Evolutionary conservation across 1,140 invertebrate species (phyloP), one percentile per base, ranked within the genome.

Genomic region (Tenebrio molitor): DNA sequence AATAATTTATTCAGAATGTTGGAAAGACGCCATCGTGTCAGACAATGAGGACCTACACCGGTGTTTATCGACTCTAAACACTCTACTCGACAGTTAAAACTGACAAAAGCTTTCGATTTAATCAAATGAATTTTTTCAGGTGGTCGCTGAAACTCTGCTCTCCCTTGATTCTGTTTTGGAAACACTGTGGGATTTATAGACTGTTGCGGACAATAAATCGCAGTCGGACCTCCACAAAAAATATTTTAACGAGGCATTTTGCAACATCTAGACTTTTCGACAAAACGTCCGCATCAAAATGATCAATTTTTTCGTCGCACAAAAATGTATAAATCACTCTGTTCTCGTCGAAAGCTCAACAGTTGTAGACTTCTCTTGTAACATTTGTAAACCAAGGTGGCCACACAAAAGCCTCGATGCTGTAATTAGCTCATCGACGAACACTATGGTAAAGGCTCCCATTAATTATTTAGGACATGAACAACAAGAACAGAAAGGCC

Each of bases 111-210:
- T 25, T 29, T 58, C 50, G 50, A 29, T 58, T 58, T 29, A 58
- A 58, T 29, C 21, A 29, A 58, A 58, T 58, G 50, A 58, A 58
- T 58, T 58, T 58, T 58, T 29, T 58, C 21, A 58, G 50, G 50
- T 58, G 23, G 14, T 15, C n/a, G 10, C 21, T 29, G 29, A 58
- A 25, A 15, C 23, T 58, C 46, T 23, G 17, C 44, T 50, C 15
- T 50, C 19, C n/a, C n/a, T n/a, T n/a, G n/a, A n/a, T n/a, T n/a
- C n/a, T n/a, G n/a, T n/a, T n/a, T 50, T 50, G 44, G 16, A 21
- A 21, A 21, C 15, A 17, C n/a, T 14, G 10, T 17, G 44, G 44
- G 44, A 50, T 50, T 50, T 50, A 50, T 50, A 50, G 44, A 19
- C 16, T 17, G 15, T 50, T 21, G 44, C 23, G 44, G 44, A 50